A percentile compares a stretch with the other conserved stretches of the same genome.
Evolutionary conservation across 2,113 vertebrate species (phyloP).

Genomic region (Strigops habroptila): DNA sequence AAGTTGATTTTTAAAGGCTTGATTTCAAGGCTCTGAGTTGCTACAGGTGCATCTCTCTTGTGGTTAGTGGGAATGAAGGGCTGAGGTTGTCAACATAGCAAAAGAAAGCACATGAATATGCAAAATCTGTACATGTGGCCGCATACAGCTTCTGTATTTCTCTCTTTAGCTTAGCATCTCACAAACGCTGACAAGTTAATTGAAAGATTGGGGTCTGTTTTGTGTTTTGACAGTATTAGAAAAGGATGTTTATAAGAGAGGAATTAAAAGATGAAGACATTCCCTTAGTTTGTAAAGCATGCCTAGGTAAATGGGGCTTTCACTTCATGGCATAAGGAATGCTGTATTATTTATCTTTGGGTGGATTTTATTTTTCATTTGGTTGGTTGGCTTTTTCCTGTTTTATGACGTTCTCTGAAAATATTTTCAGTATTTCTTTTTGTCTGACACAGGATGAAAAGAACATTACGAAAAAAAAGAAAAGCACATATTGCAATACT

Average conservation of each 20-base stretch:
- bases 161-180: slow-evolving; percentile 1
- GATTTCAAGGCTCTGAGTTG: slow-evolving; percentile 50
- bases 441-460: not conserved
- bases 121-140: not conserved
- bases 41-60: slow-evolving; percentile 60
- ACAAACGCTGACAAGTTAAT: not conserved
- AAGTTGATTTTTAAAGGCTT: slow-evolving; percentile 52
- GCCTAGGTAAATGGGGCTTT: not conserved
- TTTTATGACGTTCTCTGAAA: not conserved
- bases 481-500: not conserved
- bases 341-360: not conserved
- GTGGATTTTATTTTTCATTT: not conserved
- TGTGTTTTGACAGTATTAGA: slow-evolving; percentile 15
- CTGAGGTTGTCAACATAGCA: not conserved
- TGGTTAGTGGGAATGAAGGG: slow-evolving; percentile 4
- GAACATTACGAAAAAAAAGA: not conserved
- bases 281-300: not conserved
- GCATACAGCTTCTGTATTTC: slow-evolving; percentile 21
- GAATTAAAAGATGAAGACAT: not conserved
- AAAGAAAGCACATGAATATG: slow-evolving; percentile 36
- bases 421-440: not conserved
- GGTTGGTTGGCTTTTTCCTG: not conserved
- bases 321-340: not conserved
- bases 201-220: not conserved
- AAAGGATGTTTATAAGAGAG: slow-evolving; percentile 2